Base-by-base conservation (phyloP, 2,797 vertebrate genomes). In the Amniataba percoides region DNA sequence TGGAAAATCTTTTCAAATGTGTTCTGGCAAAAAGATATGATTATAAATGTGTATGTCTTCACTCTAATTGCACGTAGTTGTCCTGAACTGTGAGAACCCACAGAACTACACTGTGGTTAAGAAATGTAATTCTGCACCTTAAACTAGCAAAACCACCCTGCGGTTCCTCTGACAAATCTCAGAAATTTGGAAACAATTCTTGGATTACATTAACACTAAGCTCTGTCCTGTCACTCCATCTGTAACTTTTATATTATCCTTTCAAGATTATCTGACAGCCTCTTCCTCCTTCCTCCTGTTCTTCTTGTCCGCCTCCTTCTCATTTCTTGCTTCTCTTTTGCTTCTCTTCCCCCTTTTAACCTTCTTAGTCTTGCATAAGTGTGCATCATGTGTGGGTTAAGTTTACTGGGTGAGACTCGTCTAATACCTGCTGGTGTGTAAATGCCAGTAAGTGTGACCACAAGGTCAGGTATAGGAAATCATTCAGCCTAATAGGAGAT, bases 121-220 rank as follows among this genome's bases (percentile, higher is more conserved):
- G 12, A 68, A 80, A 79, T 56, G 62, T 57, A 72, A 85, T 69
- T 55, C 71, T 72, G 52, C 71, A 85, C 66, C 66, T 77, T 46
- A 48, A 84, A 69, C 61, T 46, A 8, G 23, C 3, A n/a, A 59
- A 64, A 68, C 48, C 68, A 53, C 61, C 2, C 31, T 64, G 72
- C 1, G 71, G 79, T 55, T 77, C 51, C 49, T 52, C 59, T 74
- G 66, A 79, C 73, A 66, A 43, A 75, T 78, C 59, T 79, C 62
- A 19, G 14, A 60, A 53, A 66, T 68, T 63, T 75, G 72, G 59
- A 76, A 71, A n/a, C n/a, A 25, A n/a, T 59, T 61, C 21, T 42
- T 70, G 65, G 43, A 78, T 74, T 46, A 43, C 36, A 60, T 82
- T 69, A 67, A 67, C 71, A 49, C 36, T 40, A 45, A 64, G 8